Evolutionary conservation across 2,888 invertebrate genomes (phyloP), one percentile per base, ranked within the genome.

Genomic region (Cordilura impudica): DNA sequence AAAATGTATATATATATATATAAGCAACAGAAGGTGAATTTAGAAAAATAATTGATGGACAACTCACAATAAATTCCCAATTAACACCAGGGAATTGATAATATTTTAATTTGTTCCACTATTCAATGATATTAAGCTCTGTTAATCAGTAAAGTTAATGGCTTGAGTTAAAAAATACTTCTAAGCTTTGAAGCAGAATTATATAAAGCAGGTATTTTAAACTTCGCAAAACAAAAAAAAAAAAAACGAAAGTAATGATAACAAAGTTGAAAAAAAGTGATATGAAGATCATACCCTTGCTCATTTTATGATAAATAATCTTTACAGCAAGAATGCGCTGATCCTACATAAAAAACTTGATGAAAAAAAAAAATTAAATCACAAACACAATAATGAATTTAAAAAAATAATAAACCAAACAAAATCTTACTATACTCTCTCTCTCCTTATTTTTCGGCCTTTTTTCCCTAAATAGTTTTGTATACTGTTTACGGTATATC

Each of bases 291-390:
- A 53, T 26, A n/a, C 8, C 26, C 14, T 8, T 2, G 31, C 26
- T 26, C 26, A 26, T 26, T 26, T 26, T 10, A 43, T 43, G 21
- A 43, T 45, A 43, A 43, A 5, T 14, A 35, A 19, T 29, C 10
- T 31, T 31, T 6, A 10, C n/a, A 16, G 53, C 18, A 76, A 49
- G 65, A 70, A 75, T 75, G 61, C 51, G 76, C 76, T 70, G 76
- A 76, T 76, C 35, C 23, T 69, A 67, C 67, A 74, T 10, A 74
- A 74, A 67, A 49, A 56, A 7, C 16, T 23, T 12, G 6, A 14
- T 29, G 18, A 8, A 23, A 16, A 54, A 54, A 56, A 45, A 31
- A 14, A 43, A 47, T 39, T 12, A 53, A 43, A n/a, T 45, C 56
- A 47, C 54, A 56, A 56, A 65, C 18, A 54, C 72, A 35, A n/a